Conservation (phyloP, 2,888 invertebrate genomes). For the Abrostola tripartita region DNA sequence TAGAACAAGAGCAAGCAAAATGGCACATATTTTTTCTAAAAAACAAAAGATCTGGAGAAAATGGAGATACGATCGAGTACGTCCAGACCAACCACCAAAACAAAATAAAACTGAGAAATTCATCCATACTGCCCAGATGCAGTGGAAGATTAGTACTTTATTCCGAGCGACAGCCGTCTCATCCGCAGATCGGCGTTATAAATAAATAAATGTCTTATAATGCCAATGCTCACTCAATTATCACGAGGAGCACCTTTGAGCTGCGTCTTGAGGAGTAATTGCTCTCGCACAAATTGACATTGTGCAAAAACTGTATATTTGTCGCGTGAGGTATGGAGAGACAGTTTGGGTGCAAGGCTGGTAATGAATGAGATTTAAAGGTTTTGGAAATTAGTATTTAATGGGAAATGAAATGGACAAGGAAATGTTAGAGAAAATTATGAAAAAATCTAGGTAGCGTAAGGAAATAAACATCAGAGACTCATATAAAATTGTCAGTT, state of each 20-base stretch:
- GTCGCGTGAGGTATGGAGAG: slow-evolving; percentile 25
- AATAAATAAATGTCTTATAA: not conserved
- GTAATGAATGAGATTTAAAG: not conserved
- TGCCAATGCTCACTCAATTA: slow-evolving; percentile 14
- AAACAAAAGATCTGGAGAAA: no score
- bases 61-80: no score
- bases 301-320: slow-evolving; percentile 43
- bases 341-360: slow-evolving; percentile 33
- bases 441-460: no score
- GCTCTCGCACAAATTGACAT: slow-evolving; percentile 39
- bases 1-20: no score
- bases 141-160: not conserved
- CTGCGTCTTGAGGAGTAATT: slow-evolving; percentile 20
- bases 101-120: not conserved
- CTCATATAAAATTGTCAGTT: not conserved
- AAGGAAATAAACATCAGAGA: no score
- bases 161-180: not conserved
- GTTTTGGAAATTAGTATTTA: not conserved
- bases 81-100: not conserved
- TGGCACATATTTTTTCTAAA: no score
- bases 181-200: not conserved
- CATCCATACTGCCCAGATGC: not conserved
- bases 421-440: no score
- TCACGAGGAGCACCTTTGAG: slow-evolving; percentile 24
- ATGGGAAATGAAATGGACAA: not conserved